A percentile compares a stretch with the other conserved stretches of the same genome.
phyloP scores from a whole-genome alignment of 2,888 invertebrate genomes.

The Limnephilus rhombicus region DNA sequence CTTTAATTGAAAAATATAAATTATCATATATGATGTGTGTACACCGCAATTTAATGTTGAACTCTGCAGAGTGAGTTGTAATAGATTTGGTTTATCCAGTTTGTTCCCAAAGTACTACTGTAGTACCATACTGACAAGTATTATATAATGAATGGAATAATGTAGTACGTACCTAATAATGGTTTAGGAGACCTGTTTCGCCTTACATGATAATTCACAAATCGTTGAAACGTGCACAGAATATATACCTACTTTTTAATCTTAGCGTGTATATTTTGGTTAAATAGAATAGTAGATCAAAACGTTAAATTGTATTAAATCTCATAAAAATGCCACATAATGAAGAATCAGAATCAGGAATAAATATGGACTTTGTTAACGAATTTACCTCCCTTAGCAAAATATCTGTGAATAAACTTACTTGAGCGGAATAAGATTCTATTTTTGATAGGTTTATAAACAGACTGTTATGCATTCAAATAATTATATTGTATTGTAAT shows the following conservation, averaged over 20 bases:
- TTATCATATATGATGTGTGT: background rate
- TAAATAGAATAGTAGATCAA: constrained; percentile 30
- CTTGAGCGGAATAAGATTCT: constrained; percentile 59
- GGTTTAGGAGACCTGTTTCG: constrained; percentile 36
- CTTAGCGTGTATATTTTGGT: constrained; percentile 34
- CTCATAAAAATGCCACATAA: constrained; percentile 40
- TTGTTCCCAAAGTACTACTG: background rate
- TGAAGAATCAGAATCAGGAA: constrained; percentile 55
- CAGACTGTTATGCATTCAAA: constrained; percentile 57
- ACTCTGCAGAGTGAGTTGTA: background rate
- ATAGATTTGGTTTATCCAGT: background rate
- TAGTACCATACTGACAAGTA: background rate
- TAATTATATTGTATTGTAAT: constrained; percentile 42
- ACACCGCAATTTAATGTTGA: background rate
- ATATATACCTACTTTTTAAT: constrained; percentile 28
- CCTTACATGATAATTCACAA: constrained; percentile 42
- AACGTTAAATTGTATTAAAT: constrained; percentile 38
- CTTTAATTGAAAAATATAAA: background rate
- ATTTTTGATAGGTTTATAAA: constrained; percentile 65
- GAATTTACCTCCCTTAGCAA: constrained; percentile 61
- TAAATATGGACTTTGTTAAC: constrained; percentile 54
- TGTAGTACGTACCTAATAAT: background rate
- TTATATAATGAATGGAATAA: background rate
- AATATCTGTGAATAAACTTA: constrained; percentile 59
- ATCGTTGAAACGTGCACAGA: constrained; percentile 34